Base-by-base conservation (phyloP, 2,797 vertebrate genomes). In the Cuculus canorus region DNA sequence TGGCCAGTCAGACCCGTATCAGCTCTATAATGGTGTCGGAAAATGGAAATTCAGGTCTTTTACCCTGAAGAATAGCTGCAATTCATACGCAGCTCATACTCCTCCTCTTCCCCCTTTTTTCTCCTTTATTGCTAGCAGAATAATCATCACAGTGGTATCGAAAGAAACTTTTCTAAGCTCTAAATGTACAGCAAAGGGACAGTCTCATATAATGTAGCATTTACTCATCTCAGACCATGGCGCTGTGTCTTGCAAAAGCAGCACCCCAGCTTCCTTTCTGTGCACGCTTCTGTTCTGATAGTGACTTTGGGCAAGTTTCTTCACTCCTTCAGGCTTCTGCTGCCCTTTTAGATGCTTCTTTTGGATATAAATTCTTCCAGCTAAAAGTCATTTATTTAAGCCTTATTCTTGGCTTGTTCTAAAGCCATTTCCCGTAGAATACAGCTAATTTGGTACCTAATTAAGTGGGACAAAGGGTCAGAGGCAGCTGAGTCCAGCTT, bases 61-160 rank as follows among this genome's bases (percentile, higher is more conserved):
- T 56, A 47, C 90, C 73, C 80, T 60, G 60, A 88, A 91, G 77
- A 91, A 91, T 41, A 73, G 64, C 54, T 35, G 23, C 68, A 39
- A 76, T 91, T 92, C 76, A 82, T 59, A 28, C 1, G 0, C n/a
- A 45, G 80, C 57, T 88, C 1, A 0, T 28, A 25, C 27, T 43
- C 9, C 52, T 17, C 11, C 15, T 7, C 6, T 16, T 4, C 3
- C 25, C 33, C 17, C 18, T 61, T 37, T 33, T 35, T 39, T 33
- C 39, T 3, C 2, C 59, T 64, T 52, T 61, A 22, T 71, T 75
- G 57, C 80, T 33, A 65, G 37, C 47, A 57, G 71, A 92, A 43
- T 1, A 3, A 63, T 35, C 68, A 17, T 75, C 59, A 24, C 52
- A 39, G 70, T 13, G 30, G 30, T 33, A 73, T 59, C 72, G 88